Percentiles rank a stretch among this genome's conserved stretches.
phyloP scores from a whole-genome alignment of 1,140 invertebrate species.

The Leptinotarsa undecemlineata region DNA sequence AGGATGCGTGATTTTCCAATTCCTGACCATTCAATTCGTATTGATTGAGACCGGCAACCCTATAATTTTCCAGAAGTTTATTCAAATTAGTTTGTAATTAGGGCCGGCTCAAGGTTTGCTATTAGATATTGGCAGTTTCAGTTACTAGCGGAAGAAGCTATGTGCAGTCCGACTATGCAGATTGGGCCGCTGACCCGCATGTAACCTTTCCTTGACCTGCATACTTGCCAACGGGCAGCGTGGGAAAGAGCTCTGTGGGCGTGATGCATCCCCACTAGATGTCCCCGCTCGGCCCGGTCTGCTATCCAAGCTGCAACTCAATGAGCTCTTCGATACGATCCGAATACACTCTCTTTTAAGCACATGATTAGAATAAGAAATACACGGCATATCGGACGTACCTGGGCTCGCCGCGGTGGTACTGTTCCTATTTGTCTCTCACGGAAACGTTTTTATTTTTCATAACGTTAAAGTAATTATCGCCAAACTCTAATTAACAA shows the following conservation, averaged over 20 bases:
- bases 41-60: conserved; percentile 32
- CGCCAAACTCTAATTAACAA: not conserved
- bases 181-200: conserved; percentile 54
- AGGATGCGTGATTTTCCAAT: conserved; percentile 21
- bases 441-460: conserved; percentile 10
- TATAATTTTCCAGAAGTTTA: conserved; percentile 46
- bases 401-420: not conserved
- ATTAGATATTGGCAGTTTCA: conserved; percentile 19
- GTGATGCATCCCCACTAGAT: conserved; percentile 50
- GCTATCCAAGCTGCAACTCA: conserved; percentile 53
- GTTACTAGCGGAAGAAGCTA: conserved; percentile 35
- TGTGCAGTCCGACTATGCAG: conserved; percentile 41
- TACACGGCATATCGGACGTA: conserved; percentile 17
- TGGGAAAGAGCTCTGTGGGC: conserved; percentile 56
- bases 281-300: conserved; percentile 40
- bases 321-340: conserved; percentile 52
- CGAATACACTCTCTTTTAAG: conserved; percentile 50
- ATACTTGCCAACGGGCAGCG: conserved; percentile 57
- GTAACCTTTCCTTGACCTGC: conserved; percentile 57
- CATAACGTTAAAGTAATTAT: not conserved
- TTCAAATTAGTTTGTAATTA: conserved; percentile 40
- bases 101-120: conserved; percentile 4
- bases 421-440: conserved; percentile 13
- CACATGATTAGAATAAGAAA: conserved; percentile 51
- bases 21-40: conserved; percentile 27